These are phyloP conservation scores for Morpho achilles DNA, from an alignment of 2,888 invertebrate species.

Conservation along the genomic window DNA sequence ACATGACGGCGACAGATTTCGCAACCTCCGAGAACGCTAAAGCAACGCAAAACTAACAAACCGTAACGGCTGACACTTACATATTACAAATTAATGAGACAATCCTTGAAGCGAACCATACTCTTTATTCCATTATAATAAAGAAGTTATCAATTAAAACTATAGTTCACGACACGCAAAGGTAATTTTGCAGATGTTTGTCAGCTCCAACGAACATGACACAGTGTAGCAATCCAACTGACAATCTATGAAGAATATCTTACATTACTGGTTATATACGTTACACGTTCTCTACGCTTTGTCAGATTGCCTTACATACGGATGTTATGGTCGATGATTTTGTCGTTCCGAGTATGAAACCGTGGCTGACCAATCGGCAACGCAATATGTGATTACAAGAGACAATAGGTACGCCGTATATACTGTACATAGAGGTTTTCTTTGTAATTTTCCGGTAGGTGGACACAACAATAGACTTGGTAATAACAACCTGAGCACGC, in stretches of 20 bases:
- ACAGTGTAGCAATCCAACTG: constrained; percentile 31
- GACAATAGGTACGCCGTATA: constrained; percentile 33
- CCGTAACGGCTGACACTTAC: constrained; percentile 66
- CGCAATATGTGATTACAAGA: constrained; percentile 29
- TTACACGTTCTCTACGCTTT: constrained; percentile 25
- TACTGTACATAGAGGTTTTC: constrained; percentile 44
- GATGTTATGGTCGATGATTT: constrained; percentile 47
- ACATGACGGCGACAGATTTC: constrained; percentile 50
- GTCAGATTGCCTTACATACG: constrained; percentile 34
- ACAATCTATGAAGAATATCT: constrained; percentile 22
- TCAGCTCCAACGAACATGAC: constrained; percentile 26
- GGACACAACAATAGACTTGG: constrained; percentile 60
- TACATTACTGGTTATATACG: constrained; percentile 23
- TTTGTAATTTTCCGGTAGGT: constrained; percentile 70
- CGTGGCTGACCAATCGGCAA: constrained; percentile 33
- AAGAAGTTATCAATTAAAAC: constrained; percentile 6
- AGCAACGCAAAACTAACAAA: constrained; percentile 53
- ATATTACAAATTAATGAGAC: constrained; percentile 32
- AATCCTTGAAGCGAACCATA: constrained; percentile 5
- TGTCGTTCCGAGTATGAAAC: constrained; percentile 47
- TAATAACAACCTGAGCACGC: constrained; percentile 49
- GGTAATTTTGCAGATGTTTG: constrained; percentile 19
- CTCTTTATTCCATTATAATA: constrained; percentile 8
- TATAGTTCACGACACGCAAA: constrained; percentile 13
- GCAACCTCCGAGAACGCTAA: constrained; percentile 60